phyloP scores from a whole-genome alignment of 2,797 vertebrate genomes.

The Adelosebastes latens region DNA sequence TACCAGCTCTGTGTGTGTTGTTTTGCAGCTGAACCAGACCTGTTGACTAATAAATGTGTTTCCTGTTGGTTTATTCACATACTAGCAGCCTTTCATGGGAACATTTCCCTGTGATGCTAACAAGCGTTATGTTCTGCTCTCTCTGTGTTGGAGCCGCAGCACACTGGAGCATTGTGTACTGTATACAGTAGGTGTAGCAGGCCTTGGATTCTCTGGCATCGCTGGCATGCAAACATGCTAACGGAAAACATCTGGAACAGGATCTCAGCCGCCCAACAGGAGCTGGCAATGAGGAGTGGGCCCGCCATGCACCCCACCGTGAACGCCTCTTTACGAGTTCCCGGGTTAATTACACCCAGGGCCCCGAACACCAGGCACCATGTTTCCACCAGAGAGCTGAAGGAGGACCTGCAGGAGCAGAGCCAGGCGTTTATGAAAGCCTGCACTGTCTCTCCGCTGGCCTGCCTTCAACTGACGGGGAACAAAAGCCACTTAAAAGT shows the following conservation, averaged over 20 bases:
- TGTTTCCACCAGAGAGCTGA: slow-evolving; percentile 55
- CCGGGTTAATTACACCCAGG: slow-evolving; percentile 68
- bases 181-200: slow-evolving; percentile 59
- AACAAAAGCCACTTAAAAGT: slow-evolving; percentile 76
- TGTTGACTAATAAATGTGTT: not conserved
- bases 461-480: slow-evolving; percentile 26
- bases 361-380: slow-evolving; percentile 46
- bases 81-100: not conserved
- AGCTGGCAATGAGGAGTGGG: slow-evolving; percentile 58
- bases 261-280: slow-evolving; percentile 56
- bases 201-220: slow-evolving; percentile 53
- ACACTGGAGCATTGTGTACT: slow-evolving; percentile 54
- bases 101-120: slow-evolving; percentile 15
- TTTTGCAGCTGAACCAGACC: not conserved
- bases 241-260: slow-evolving; percentile 79
- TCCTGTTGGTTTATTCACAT: slow-evolving; percentile 13
- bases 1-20: not conserved
- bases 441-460: slow-evolving; percentile 43
- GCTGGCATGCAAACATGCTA: slow-evolving; percentile 68
- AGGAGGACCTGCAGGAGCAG: slow-evolving; percentile 62
- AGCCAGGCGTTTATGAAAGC: slow-evolving; percentile 65
- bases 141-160: not conserved
- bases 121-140: not conserved
- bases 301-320: slow-evolving; percentile 30
- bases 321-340: slow-evolving; percentile 69